phyloP scores from a whole-genome alignment of 92 coral and sea anemone species.

The Porites lobata region DNA sequence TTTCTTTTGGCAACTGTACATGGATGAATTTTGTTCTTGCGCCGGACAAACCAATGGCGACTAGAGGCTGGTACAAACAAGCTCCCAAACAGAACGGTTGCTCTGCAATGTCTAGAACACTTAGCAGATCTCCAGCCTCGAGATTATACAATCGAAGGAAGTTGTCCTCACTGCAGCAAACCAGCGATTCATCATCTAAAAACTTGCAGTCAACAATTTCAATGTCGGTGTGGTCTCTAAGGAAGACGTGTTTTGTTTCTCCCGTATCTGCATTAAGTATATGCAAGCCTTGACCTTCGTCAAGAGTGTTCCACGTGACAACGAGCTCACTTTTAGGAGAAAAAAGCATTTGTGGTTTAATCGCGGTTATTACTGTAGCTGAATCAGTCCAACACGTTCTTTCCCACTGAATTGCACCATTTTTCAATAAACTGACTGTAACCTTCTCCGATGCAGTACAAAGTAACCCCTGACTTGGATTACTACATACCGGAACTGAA shows the following conservation, averaged over 20 bases:
- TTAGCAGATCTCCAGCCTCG: background rate
- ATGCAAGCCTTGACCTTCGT: background rate
- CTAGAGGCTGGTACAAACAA: background rate
- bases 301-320: too few relatives aligned
- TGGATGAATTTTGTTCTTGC: background rate
- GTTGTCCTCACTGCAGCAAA: conserved; percentile 6
- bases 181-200: background rate
- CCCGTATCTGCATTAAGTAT: conserved; percentile 4
- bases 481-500: background rate
- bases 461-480: background rate
- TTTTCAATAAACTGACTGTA: too few relatives aligned
- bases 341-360: background rate
- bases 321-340: background rate
- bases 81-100: conserved; percentile 3
- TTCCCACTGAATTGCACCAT: too few relatives aligned
- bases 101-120: conserved; percentile 11
- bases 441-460: too few relatives aligned
- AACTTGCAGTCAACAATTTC: conserved; percentile 16
- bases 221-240: background rate
- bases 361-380: too few relatives aligned
- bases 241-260: background rate
- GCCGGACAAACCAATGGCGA: conserved; percentile 5
- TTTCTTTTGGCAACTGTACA: background rate
- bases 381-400: too few relatives aligned
- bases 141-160: conserved; percentile 15